Conservation (phyloP, 2,888 invertebrate species). For the Rhagonycha fulva region DNA sequence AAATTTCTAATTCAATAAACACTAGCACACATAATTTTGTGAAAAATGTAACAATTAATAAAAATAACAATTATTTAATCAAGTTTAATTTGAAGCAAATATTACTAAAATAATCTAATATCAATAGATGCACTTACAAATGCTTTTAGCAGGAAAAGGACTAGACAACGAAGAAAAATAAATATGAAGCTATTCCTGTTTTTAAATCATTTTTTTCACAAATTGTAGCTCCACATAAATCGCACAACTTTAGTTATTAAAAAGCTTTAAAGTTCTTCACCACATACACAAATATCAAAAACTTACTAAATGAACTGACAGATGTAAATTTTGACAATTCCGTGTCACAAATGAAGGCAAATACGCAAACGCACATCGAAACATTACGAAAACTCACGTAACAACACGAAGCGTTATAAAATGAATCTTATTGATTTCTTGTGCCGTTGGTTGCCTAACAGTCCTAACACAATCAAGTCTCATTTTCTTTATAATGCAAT, state of each 20-base stretch:
- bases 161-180: background rate
- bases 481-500: too few relatives aligned
- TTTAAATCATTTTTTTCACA: background rate
- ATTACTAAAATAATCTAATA: background rate
- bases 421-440: background rate
- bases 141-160: conserved; percentile 5
- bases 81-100: background rate
- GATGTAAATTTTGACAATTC: conserved; percentile 17
- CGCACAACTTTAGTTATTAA: background rate
- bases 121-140: conserved; percentile 5
- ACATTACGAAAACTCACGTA: background rate
- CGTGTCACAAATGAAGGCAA: background rate
- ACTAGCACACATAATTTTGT: background rate
- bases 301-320: conserved; percentile 7
- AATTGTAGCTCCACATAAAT: background rate
- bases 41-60: background rate
- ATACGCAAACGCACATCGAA: background rate
- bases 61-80: background rate
- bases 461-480: background rate
- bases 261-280: background rate
- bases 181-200: background rate
- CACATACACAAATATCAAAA: conserved; percentile 14
- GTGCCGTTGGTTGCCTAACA: background rate
- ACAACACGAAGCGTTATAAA: background rate
- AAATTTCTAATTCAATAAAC: background rate